phyloP scores from a whole-genome alignment of 2,113 vertebrate species.

The Cynopterus brachyotis region DNA sequence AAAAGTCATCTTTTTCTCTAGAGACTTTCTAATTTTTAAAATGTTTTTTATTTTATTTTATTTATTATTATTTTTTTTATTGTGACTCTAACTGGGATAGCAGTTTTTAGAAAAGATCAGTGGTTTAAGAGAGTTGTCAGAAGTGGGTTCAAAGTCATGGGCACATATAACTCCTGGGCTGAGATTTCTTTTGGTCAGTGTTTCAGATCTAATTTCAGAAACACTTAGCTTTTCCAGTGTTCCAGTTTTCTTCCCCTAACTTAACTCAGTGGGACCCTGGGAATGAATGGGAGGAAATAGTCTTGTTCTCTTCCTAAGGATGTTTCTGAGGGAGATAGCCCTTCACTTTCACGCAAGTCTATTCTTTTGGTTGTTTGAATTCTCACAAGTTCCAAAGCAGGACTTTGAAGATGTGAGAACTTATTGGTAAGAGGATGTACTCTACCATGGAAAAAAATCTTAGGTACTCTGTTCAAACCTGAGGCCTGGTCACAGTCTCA shows the following conservation, averaged over 20 bases:
- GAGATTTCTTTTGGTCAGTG: not conserved
- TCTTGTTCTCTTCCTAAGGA: not conserved
- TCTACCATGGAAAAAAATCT: rapidly evolving
- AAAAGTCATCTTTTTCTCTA: not conserved
- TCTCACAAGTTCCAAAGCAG: not conserved
- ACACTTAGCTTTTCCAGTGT: not conserved
- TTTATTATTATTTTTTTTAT: no score
- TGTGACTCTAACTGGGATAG: not conserved
- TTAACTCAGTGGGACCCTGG: not conserved
- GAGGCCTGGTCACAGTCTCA: not conserved
- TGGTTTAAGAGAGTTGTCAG: not conserved
- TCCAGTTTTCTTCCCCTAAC: not conserved
- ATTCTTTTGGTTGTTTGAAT: not conserved
- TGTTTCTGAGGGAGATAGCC: not conserved
- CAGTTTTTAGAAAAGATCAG: not conserved
- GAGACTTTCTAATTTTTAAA: not conserved
- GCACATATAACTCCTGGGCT: not conserved
- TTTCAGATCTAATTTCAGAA: not conserved
- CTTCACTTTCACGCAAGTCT: not conserved
- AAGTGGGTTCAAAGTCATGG: not conserved
- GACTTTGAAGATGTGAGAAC: not conserved
- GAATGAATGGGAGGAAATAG: not conserved
- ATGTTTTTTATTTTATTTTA: not conserved
- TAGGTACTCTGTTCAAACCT: not conserved
- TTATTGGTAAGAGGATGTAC: not conserved